Conservation (phyloP, 2,888 invertebrate species). For the Branchipolynoe longqiensis region DNA sequence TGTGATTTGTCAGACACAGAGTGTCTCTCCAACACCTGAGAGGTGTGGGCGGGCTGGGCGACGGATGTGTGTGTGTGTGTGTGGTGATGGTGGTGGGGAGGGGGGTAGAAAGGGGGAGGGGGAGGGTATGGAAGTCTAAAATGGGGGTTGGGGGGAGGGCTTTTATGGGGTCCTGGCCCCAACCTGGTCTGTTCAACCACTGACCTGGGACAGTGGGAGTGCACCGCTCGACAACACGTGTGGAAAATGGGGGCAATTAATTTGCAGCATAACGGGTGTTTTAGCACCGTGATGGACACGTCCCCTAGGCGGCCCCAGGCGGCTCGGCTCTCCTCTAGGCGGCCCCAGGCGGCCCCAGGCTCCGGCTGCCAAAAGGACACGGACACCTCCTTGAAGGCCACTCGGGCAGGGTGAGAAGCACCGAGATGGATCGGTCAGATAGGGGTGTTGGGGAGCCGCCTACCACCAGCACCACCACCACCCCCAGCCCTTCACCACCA, state of each 20-base stretch:
- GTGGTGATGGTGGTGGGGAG: no score
- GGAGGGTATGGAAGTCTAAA: no score
- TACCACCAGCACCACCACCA: not conserved
- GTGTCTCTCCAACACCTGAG: no score
- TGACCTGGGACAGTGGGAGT: no score
- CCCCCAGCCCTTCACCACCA: not conserved
- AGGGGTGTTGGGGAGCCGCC: not conserved
- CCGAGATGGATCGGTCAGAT: conserved; percentile 17
- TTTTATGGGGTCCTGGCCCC: not conserved
- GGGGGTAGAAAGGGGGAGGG: no score
- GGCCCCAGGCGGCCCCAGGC: not conserved
- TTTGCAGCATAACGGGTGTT: conserved; percentile 44
- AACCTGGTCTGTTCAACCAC: no score
- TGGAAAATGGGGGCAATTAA: conserved; percentile 51
- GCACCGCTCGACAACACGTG: conserved; percentile 41
- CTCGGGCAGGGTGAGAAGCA: conserved; percentile 30
- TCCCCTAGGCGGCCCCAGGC: conserved; percentile 31
- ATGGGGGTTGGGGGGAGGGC: no score
- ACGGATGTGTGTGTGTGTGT: no score
- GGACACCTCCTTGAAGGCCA: conserved; percentile 9
- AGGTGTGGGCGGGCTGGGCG: no score
- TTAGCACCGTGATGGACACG: conserved; percentile 36
- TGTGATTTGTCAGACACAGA: no score
- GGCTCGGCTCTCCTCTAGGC: not conserved
- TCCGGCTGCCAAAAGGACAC: not conserved